Percentiles rank a stretch among this genome's conserved stretches.
These are phyloP conservation scores for Petrocephalus schoutedeni DNA, from an alignment of 2,797 vertebrate species.

Conservation along the genomic window DNA sequence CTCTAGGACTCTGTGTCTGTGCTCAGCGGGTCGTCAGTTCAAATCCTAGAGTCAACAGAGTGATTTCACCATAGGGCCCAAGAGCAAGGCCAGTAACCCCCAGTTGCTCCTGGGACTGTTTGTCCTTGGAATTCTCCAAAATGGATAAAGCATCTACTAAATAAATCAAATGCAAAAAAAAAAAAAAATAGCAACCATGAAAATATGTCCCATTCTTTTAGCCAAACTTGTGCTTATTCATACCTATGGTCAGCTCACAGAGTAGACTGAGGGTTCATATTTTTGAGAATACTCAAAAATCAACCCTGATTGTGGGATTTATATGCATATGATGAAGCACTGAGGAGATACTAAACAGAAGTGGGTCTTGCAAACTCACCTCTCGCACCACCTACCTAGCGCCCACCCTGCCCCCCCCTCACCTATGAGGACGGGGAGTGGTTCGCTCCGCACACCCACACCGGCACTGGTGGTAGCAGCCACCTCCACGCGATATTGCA, in stretches of 20 bases:
- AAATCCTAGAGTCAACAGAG: not conserved
- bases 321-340: not conserved
- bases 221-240: not conserved
- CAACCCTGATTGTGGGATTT: not conserved
- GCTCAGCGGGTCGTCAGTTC: not conserved
- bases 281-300: not conserved
- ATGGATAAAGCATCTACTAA: not conserved
- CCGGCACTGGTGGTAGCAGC: constrained; percentile 94
- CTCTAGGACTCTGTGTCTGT: not conserved
- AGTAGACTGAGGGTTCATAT: not conserved
- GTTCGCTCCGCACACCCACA: constrained; percentile 89
- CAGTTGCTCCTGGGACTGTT: not conserved
- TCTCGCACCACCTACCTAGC: not conserved
- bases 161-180: not conserved
- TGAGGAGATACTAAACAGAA: not conserved
- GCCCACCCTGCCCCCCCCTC: constrained; percentile 26
- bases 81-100: not conserved
- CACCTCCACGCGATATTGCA: constrained; percentile 90
- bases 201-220: not conserved
- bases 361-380: not conserved
- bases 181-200: not conserved
- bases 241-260: not conserved
- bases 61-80: not conserved
- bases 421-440: constrained; percentile 90
- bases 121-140: not conserved